phyloP scores from a whole-genome alignment of 2,797 vertebrate genomes.

The Acanthornis magna region DNA sequence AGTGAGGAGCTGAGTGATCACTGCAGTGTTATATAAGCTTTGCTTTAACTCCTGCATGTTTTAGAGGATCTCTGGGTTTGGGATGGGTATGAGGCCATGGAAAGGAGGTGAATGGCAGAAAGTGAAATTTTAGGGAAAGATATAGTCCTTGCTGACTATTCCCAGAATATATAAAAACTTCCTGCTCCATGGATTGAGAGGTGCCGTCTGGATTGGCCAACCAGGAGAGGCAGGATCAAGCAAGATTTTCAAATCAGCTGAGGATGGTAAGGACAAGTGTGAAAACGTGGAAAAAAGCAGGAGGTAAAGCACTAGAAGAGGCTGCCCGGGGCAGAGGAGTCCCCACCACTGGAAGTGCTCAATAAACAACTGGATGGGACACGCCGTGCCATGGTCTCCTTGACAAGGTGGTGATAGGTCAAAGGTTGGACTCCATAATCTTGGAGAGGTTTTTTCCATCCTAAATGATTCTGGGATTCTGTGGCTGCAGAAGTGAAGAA shows the following conservation, averaged over 20 bases:
- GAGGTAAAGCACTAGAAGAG: not conserved
- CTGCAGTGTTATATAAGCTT: not conserved
- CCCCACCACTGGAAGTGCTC: not conserved
- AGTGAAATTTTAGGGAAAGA: too few species aligned
- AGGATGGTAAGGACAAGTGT: not conserved
- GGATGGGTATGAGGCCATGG: not conserved
- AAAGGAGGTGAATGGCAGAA: not conserved
- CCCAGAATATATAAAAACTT: not conserved
- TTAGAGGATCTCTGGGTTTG: not conserved
- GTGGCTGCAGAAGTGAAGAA: not conserved
- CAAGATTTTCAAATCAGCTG: not conserved
- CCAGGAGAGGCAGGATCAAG: not conserved
- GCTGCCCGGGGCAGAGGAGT: too few species aligned
- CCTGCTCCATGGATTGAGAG: not conserved
- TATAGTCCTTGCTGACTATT: not conserved
- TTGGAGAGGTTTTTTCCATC: not conserved
- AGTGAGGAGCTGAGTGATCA: not conserved
- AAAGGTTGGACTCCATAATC: not conserved
- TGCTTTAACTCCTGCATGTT: not conserved
- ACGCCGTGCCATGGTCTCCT: not conserved
- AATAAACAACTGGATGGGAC: fast-evolving
- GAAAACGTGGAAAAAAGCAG: not conserved
- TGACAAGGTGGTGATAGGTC: not conserved
- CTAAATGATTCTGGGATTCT: not conserved
- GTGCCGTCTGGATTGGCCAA: not conserved